Evolutionary conservation across 2,888 invertebrate genomes (phyloP).

Genomic region (Drosophila gaucha): DNA sequence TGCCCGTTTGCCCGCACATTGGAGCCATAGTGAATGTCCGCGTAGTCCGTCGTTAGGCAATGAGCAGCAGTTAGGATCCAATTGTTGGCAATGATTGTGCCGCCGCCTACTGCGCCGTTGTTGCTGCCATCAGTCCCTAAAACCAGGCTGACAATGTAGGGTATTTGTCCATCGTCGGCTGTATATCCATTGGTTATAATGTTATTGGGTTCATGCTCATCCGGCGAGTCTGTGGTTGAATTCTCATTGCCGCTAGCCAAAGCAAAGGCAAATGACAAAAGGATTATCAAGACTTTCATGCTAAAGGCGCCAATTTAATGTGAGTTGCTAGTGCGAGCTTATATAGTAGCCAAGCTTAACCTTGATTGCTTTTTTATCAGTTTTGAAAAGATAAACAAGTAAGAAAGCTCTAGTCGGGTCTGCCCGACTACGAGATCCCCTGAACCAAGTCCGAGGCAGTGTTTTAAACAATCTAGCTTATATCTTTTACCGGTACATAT

Average conservation of each 20-base stretch:
- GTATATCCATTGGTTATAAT: slow-evolving; percentile 66
- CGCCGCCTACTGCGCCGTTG: slow-evolving; percentile 42
- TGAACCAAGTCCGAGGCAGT: no score
- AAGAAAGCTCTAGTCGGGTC: no score
- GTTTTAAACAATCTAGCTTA: no score
- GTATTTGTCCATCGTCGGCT: slow-evolving; percentile 53
- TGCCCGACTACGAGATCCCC: no score
- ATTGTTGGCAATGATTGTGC: slow-evolving; percentile 31
- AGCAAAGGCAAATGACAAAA: slow-evolving; percentile 15
- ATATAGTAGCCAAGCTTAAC: background rate
- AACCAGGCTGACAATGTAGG: slow-evolving; percentile 65
- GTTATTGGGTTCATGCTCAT: background rate
- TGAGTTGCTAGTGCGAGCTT: background rate
- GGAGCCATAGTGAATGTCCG: slow-evolving; percentile 58
- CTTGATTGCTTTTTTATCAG: slow-evolving; percentile 5
- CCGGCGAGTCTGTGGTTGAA: background rate
- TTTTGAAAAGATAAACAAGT: background rate
- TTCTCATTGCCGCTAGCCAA: slow-evolving; percentile 21
- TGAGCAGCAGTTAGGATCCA: slow-evolving; percentile 52
- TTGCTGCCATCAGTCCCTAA: slow-evolving; percentile 37
- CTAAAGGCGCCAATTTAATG: background rate
- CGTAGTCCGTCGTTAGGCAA: slow-evolving; percentile 48
- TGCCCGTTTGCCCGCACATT: slow-evolving; percentile 31
- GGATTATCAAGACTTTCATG: slow-evolving; percentile 13
- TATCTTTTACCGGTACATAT: no score